Evolutionary conservation across 2,113 vertebrate genomes (phyloP), one percentile per base, ranked within the genome.

Genomic region (Hyperopisus bebe): DNA sequence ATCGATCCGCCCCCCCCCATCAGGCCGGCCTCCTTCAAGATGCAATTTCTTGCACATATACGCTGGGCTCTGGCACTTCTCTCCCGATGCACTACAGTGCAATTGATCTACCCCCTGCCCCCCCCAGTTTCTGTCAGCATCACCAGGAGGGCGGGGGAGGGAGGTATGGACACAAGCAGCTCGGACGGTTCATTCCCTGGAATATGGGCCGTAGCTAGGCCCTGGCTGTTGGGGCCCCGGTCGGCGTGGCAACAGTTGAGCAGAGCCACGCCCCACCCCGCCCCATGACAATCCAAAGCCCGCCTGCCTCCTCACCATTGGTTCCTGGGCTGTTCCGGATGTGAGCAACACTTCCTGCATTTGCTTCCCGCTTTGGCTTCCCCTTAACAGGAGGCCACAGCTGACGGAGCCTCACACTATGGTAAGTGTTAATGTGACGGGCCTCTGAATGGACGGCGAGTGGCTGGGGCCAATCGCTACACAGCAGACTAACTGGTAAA

Each of bases 1-100:
- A 82, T 44, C 17, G 31, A 39, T 39, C 77, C 19, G 24, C 89
- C 84, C 89, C 90, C 95, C 94, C 95, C 95, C 95, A 95, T 96
- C 94, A 94, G 91, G 94, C 94, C 94, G 91, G 94, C 94, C 95
- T 94, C 94, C 95, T 95, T 94, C 93, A 94, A 96, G 95, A 95
- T 95, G 94, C 94, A 95, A 95, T 96, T 95, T 95, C 94, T 95
- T 94, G 89, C 94, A 91, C 93, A 94, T 94, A 93, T 93, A 93
- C 93, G 93, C 91, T 91, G 70, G 89, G 92, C 92, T 13, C 84
- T 70, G 90, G 92, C 93, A 92, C 94, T 95, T 95, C 94, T 94
- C 94, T 95, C 92, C 92, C 92, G 91, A 92, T 89, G 58, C 83
- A 27, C 91, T 74, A 90, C 44, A 62, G 51, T 86, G 93, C 91